A percentile compares a stretch with the other conserved stretches of the same genome.
Conservation (phyloP, 2,888 invertebrate species). For the Leptogaster cylindrica region DNA sequence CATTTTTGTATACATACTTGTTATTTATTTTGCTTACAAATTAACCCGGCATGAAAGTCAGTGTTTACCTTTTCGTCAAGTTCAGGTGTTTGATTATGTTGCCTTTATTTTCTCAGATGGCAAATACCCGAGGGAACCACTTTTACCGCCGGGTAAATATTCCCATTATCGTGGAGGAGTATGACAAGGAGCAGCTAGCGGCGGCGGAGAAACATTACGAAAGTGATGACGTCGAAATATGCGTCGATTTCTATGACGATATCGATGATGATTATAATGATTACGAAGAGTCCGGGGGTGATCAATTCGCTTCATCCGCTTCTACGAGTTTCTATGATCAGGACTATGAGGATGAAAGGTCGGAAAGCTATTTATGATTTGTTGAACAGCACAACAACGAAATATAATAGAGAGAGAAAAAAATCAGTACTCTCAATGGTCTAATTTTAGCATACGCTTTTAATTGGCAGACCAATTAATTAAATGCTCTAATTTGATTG, state of each 20-base stretch:
- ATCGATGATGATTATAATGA: conserved; percentile 17
- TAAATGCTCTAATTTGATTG: neutral
- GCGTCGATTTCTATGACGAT: conserved; percentile 17
- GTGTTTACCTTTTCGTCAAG: conserved; percentile 18
- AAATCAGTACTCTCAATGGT: no score
- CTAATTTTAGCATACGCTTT: conserved; percentile 23
- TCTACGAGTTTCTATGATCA: conserved; percentile 14
- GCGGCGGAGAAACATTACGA: conserved; percentile 13
- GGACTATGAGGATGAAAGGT: conserved; percentile 28
- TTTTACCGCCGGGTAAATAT: conserved; percentile 24
- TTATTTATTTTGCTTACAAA: conserved; percentile 18
- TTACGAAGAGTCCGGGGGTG: conserved; percentile 15
- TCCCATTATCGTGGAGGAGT: conserved; percentile 20
- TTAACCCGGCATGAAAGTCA: conserved; percentile 34
- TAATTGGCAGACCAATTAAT: neutral
- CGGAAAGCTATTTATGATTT: no score
- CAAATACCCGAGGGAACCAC: conserved; percentile 7
- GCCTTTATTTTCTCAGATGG: conserved; percentile 32
- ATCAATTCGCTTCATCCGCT: neutral
- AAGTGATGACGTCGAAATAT: conserved; percentile 17
- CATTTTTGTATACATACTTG: no score
- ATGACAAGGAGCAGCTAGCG: conserved; percentile 21
- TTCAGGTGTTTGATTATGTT: conserved; percentile 30
- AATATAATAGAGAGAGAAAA: no score
- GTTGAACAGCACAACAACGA: no score